Conservation (phyloP, 2,797 vertebrate genomes). For the Catharus ustulatus region DNA sequence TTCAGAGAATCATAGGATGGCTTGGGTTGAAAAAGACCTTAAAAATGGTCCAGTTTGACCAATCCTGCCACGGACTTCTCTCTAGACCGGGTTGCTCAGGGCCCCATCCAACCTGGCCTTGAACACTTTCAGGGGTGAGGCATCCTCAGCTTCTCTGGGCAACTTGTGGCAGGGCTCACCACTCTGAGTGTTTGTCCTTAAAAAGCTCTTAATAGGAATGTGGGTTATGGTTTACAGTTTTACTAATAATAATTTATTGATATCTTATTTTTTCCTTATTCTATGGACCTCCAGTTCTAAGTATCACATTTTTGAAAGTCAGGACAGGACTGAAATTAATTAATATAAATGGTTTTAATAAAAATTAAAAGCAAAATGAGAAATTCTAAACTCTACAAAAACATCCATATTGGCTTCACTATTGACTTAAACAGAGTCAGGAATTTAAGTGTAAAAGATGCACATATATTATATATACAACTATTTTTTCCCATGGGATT, state of each 20-base stretch:
- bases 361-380: background rate
- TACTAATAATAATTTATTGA: background rate
- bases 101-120: background rate
- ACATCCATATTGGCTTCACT: background rate
- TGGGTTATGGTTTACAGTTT: background rate
- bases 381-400: background rate
- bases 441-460: background rate
- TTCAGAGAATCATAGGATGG: background rate
- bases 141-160: background rate
- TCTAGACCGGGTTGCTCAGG: background rate
- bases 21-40: background rate
- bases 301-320: background rate
- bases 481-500: background rate
- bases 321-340: background rate
- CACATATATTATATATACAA: background rate
- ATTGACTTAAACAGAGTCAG: background rate
- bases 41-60: background rate
- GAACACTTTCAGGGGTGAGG: background rate
- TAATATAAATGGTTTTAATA: background rate
- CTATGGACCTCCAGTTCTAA: background rate
- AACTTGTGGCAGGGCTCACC: background rate
- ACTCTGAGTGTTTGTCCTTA: background rate
- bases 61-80: background rate
- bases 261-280: background rate
- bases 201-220: background rate